phyloP scores from a whole-genome alignment of 2,797 vertebrate species.

The Knipowitschia caucasica region DNA sequence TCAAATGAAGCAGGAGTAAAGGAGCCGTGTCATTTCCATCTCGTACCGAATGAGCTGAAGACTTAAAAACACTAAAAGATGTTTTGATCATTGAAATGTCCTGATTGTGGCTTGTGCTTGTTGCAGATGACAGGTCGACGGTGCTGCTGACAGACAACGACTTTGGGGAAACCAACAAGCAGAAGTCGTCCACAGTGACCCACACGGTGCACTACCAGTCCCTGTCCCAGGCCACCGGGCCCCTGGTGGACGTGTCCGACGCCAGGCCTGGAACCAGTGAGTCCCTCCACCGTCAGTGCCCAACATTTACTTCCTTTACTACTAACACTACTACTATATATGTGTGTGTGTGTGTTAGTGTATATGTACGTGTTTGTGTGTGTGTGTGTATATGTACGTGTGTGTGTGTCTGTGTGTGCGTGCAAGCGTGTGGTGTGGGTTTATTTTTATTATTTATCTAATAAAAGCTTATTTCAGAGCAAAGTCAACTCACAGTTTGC shows the following conservation, averaged over 20 bases:
- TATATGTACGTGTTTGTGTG: too few relatives aligned
- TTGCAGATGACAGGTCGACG: conserved; percentile 92
- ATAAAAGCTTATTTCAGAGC: too few relatives aligned
- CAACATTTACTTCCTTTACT: conserved; percentile 59
- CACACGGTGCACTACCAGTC: conserved; percentile 99
- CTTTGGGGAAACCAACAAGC: conserved; percentile 94
- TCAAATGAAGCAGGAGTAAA: too few relatives aligned
- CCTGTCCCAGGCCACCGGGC: conserved; percentile 95
- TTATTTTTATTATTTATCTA: too few relatives aligned
- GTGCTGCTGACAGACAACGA: conserved; percentile 96
- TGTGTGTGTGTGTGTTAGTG: not conserved
- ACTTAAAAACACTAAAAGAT: too few relatives aligned
- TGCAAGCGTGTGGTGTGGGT: too few relatives aligned
- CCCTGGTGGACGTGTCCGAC: conserved; percentile 95
- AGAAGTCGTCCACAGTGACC: conserved; percentile 98
- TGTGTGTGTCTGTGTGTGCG: too few relatives aligned
- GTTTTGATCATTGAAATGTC: too few relatives aligned
- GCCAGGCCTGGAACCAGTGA: conserved; percentile 98
- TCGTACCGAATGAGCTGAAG: too few relatives aligned
- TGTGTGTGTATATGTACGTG: not conserved
- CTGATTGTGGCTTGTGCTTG: too few relatives aligned
- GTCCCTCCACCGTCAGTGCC: conserved; percentile 72
- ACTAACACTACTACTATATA: conserved; percentile 29
- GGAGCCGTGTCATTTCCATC: too few relatives aligned
- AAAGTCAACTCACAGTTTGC: too few relatives aligned